Evolutionary conservation across 2,797 vertebrate genomes (phyloP).

Genomic region (Siniperca obscura): DNA sequence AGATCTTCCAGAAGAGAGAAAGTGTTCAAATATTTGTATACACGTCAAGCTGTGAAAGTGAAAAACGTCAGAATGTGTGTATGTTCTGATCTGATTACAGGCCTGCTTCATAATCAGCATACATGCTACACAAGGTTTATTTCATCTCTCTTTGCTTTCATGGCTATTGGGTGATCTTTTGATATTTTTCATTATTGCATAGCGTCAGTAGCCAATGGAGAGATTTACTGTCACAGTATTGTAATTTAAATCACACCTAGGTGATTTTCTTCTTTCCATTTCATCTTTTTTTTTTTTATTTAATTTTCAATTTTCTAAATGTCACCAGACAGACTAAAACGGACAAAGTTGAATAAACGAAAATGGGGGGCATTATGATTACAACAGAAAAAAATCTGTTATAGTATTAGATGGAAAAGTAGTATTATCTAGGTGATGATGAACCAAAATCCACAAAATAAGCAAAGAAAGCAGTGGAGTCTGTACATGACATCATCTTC

Average conservation of each 20-base stretch:
- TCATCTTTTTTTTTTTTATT: background rate
- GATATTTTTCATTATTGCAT: background rate
- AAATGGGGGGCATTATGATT: background rate
- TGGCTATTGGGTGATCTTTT: background rate
- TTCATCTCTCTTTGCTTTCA: background rate
- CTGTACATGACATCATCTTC: background rate
- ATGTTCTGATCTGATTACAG: conserved; percentile 7
- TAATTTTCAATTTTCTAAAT: conserved; percentile 47
- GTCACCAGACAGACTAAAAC: conserved; percentile 25
- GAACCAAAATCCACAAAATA: too few relatives aligned
- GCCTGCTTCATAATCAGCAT: background rate
- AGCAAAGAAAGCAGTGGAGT: background rate
- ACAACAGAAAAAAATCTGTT: background rate
- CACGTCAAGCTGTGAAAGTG: conserved; percentile 12
- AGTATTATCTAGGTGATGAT: background rate
- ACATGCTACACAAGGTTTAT: background rate
- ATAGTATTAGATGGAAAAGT: background rate
- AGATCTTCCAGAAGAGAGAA: conserved; percentile 14
- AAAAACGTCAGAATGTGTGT: conserved; percentile 1
- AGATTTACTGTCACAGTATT: conserved; percentile 1
- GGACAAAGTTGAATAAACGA: background rate
- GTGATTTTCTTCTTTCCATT: background rate
- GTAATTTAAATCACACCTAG: background rate
- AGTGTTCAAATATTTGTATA: conserved; percentile 28
- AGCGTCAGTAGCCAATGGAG: background rate